These are phyloP conservation scores for Stomatorhinus ivindoensis DNA, from an alignment of 2,113 vertebrate genomes.

Conservation along the genomic window DNA sequence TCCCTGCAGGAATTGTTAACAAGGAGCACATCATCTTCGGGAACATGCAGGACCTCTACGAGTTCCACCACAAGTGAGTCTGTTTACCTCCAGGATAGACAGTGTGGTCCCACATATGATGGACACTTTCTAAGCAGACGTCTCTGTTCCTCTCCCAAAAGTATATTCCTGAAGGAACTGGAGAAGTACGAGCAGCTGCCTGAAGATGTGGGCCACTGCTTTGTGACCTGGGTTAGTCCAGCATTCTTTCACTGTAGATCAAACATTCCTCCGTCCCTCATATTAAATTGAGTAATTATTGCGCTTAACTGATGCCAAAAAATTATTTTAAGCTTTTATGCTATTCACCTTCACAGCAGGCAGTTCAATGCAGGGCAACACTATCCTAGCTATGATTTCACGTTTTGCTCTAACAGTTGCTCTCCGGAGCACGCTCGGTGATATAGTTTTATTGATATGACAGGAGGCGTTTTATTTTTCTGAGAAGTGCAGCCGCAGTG, in stretches of 20 bases:
- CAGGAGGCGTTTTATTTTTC: neutral
- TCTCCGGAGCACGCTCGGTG: neutral
- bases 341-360: neutral
- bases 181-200: conserved; percentile 97
- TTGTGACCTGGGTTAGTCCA: conserved; percentile 87
- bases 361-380: neutral
- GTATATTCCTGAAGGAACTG: conserved; percentile 95
- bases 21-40: conserved; percentile 79
- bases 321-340: neutral
- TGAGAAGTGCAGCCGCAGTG: neutral
- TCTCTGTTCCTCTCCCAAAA: conserved; percentile 34
- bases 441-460: neutral
- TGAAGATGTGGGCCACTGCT: conserved; percentile 96
- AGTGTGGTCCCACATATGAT: too few species aligned
- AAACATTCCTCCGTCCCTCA: neutral
- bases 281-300: neutral
- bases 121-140: neutral
- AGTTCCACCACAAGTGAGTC: conserved; percentile 79
- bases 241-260: neutral
- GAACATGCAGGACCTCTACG: conserved; percentile 79
- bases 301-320: neutral
- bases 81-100: neutral
- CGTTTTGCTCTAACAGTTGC: neutral
- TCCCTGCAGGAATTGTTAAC: conserved; percentile 74
- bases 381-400: neutral